A percentile compares a stretch with the other conserved stretches of the same genome.
Evolutionary conservation across 2,113 vertebrate genomes (phyloP).

Genomic region (Podocnemis expansa): DNA sequence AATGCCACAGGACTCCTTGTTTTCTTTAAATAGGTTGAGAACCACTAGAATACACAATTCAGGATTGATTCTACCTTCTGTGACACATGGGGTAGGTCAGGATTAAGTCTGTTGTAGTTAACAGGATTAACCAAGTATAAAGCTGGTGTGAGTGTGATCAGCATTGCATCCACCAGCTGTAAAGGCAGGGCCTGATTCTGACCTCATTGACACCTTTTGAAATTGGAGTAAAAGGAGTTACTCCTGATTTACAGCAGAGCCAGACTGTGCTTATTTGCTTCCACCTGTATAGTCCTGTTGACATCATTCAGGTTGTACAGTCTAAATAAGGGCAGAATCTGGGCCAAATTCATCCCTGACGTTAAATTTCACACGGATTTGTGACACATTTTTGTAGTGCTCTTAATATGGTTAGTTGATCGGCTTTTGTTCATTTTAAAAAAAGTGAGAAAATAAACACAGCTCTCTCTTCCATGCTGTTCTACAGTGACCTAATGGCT

Average conservation of each 20-base stretch:
- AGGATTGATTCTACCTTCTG: neutral
- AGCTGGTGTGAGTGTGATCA: neutral
- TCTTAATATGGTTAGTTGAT: neutral
- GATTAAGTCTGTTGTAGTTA: neutral
- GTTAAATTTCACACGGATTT: neutral
- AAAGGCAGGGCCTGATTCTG: neutral
- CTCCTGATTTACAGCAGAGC: neutral
- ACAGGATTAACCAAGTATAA: neutral
- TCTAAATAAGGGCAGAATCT: neutral
- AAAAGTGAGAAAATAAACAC: neutral
- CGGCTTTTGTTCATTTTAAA: neutral
- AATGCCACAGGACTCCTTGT: too few species aligned
- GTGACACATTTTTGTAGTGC: neutral
- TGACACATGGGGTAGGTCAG: neutral
- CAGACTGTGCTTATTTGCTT: neutral
- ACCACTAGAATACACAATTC: neutral
- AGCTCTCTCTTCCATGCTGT: neutral
- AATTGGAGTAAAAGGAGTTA: neutral
- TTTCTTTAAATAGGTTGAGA: too few species aligned
- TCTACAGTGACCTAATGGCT: neutral
- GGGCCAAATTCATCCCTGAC: neutral
- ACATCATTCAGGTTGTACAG: neutral
- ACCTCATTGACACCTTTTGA: neutral
- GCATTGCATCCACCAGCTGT: neutral
- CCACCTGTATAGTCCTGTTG: neutral